Base-by-base conservation (phyloP, 2,113 vertebrate species). In the Copsychus sechellarum region DNA sequence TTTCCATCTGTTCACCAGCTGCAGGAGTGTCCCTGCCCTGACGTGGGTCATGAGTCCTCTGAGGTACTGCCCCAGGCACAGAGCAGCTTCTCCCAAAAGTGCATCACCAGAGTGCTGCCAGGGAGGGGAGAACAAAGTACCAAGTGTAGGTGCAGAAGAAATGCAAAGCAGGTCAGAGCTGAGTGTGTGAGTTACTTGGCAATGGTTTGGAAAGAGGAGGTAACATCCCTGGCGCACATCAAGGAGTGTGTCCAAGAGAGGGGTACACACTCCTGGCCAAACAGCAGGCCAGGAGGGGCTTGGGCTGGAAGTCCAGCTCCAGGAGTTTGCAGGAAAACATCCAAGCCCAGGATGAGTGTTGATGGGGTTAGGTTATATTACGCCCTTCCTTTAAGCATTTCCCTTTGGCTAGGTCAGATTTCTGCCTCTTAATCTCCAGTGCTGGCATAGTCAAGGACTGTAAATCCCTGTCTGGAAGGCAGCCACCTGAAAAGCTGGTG, bases 401-500 rank as follows among this genome's bases (percentile, higher is more conserved):
- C 89, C 92, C 91, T 76, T 82, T 80, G 88, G 50, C 71, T 57
- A 38, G 40, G 61, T 93, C 7, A 1, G 45, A 28, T 95, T 95
- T 95, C 92, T 96, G 81, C 71, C 85, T 92, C 90, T 92, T 88
- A 88, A 81, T 20, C 28, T 84, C 87, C 47, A 58, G 34, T 4
- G 17, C 4, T 91, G 81, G 81, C 3, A 4, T 47, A 71, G 69
- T 67, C 24, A 70, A 62, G 56, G 69, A 34, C 73, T 81, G 31
- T 79, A 95, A 94, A 94, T 89, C 57, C 73, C 10, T 74, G 38
- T 66, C 29, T 78, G 92, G 73, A 83, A 91, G 16, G 33, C 65
- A 92, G 93, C 93, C 90, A 94, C 47, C 67, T 83, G 77, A 73
- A 77, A 73, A 74, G 64, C 54, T 86, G 81, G 81, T 92, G 86